A percentile compares a stretch with the other conserved stretches of the same genome.
These are phyloP conservation scores for Prochilodus magdalenae DNA, from an alignment of 2,113 vertebrate species.

Conservation along the genomic window DNA sequence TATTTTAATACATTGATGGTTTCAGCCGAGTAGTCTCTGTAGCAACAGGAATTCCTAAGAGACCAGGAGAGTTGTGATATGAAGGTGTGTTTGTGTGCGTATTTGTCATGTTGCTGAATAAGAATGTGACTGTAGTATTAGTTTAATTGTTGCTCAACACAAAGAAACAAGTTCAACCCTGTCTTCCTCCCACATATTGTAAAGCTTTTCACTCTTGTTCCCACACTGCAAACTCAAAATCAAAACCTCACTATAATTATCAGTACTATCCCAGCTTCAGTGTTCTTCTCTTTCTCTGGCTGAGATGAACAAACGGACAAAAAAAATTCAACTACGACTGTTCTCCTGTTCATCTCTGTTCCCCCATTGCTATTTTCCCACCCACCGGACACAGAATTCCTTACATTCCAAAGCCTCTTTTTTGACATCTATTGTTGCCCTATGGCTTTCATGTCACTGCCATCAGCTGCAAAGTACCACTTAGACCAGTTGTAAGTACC, in stretches of 20 bases:
- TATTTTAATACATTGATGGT: background rate
- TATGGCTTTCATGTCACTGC: background rate
- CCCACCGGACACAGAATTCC: constrained; percentile 12
- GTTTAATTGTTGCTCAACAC: background rate
- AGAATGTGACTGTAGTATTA: background rate
- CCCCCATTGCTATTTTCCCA: background rate
- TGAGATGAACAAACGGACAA: background rate
- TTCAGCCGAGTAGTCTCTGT: background rate
- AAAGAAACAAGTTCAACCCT: background rate
- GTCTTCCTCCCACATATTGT: background rate
- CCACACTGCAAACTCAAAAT: constrained; percentile 8
- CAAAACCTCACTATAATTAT: background rate
- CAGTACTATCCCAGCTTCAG: background rate
- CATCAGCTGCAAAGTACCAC: background rate
- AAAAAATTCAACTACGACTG: background rate
- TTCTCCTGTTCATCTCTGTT: background rate
- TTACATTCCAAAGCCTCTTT: constrained; percentile 32
- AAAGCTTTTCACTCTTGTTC: constrained; percentile 5
- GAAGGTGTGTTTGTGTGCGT: constrained; percentile 21
- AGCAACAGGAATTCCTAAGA: background rate
- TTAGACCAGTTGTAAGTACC: background rate
- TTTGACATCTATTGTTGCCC: background rate
- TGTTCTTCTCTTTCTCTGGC: background rate
- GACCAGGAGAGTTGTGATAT: background rate
- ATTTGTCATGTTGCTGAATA: constrained; percentile 53